phyloP scores from a whole-genome alignment of 2,888 invertebrate species.

The Lutraria lutraria region DNA sequence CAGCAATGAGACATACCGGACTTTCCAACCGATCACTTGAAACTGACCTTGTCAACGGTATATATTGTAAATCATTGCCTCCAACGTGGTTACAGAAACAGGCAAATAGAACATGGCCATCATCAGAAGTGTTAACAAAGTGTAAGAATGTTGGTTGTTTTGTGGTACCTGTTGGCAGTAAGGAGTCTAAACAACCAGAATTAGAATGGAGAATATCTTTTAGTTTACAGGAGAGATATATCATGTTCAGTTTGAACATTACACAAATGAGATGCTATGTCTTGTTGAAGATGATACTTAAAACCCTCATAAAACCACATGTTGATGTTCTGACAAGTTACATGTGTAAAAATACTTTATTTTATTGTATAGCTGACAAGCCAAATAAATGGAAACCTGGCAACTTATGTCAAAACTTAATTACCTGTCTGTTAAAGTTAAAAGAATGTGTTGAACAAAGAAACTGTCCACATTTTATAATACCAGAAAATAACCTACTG shows the following conservation, averaged over 20 bases:
- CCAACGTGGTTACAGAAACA: neutral
- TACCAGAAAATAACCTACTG: no score
- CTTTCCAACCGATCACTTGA: neutral
- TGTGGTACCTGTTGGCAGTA: neutral
- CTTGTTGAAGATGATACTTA: no score
- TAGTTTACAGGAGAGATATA: no score
- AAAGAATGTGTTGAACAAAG: no score
- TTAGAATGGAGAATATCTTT: neutral
- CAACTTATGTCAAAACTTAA: neutral
- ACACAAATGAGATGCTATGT: no score
- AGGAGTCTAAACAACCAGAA: neutral
- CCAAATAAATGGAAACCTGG: neutral
- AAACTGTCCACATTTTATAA: no score
- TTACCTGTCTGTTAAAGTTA: no score
- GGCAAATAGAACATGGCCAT: no score
- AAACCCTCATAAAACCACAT: no score
- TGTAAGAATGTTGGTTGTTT: neutral
- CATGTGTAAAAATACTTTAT: no score
- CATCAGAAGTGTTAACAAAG: neutral
- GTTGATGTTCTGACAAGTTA: no score
- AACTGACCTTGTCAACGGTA: neutral
- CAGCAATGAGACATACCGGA: neutral
- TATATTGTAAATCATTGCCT: neutral
- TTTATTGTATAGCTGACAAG: constrained; percentile 10
- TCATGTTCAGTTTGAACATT: no score